Percentiles rank a stretch among this genome's conserved stretches.
Evolutionary conservation across 2,888 invertebrate species (phyloP).

Genomic region (Synergus laeviventris): DNA sequence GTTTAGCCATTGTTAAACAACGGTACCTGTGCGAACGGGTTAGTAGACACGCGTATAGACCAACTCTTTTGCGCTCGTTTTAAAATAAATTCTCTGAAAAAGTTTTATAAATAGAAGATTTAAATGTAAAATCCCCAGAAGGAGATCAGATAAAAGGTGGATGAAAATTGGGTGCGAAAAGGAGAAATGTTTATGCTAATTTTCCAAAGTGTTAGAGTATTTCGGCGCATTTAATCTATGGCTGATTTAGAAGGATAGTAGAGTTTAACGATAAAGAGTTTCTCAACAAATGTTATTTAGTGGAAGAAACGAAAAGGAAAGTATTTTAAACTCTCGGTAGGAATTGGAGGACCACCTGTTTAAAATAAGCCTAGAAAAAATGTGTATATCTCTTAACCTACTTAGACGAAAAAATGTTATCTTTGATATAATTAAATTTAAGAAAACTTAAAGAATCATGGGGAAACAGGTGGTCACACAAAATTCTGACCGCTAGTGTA

Average conservation of each 20-base stretch:
- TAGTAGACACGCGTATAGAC: background rate
- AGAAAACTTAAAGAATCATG: no score
- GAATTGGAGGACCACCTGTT: no score
- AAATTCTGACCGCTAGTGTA: no score
- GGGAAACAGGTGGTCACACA: no score
- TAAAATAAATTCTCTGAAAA: background rate
- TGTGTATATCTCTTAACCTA: no score
- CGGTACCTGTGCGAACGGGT: background rate
- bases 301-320: no score
- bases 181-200: background rate
- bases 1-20: constrained; percentile 51
- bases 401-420: no score
- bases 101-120: background rate
- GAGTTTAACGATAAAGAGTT: no score
- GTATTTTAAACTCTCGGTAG: no score
- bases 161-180: background rate
- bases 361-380: no score
- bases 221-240: background rate
- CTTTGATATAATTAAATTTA: no score
- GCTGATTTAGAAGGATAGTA: background rate
- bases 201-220: background rate
- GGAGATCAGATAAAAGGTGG: background rate
- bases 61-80: background rate
- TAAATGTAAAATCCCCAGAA: background rate
- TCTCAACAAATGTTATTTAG: no score